These are phyloP conservation scores for Atherinomorus stipes DNA, from an alignment of 2,113 vertebrate genomes.

Conservation along the genomic window DNA sequence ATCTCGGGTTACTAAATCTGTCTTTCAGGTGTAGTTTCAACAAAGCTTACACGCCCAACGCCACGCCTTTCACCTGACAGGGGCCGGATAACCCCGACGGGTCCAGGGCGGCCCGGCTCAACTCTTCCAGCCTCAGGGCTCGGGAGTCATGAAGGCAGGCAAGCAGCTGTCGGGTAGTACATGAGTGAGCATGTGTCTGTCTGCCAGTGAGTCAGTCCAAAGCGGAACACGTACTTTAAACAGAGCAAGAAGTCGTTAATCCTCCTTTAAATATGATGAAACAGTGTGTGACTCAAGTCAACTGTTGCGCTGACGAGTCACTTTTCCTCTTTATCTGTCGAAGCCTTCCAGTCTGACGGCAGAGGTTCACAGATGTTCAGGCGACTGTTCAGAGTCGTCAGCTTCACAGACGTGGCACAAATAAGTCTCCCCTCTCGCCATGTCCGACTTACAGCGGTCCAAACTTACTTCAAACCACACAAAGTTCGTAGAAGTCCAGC, in stretches of 20 bases:
- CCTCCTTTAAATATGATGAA: slow-evolving; percentile 28
- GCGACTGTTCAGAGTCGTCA: slow-evolving; percentile 14
- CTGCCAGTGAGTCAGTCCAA: slow-evolving; percentile 46
- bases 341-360: neutral
- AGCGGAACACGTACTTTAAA: slow-evolving; percentile 25
- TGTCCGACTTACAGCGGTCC: neutral
- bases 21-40: slow-evolving; percentile 47
- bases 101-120: slow-evolving; percentile 8
- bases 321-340: slow-evolving; percentile 25
- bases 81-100: neutral
- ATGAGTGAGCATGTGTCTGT: slow-evolving; percentile 24
- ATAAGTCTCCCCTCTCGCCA: neutral
- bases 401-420: slow-evolving; percentile 12
- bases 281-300: slow-evolving; percentile 42
- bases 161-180: slow-evolving; percentile 15
- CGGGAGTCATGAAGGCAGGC: neutral
- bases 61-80: slow-evolving; percentile 74
- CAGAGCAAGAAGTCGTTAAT: slow-evolving; percentile 12
- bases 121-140: slow-evolving; percentile 34
- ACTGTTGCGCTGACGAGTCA: slow-evolving; percentile 54
- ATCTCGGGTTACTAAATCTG: slow-evolving; percentile 16
- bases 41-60: slow-evolving; percentile 40
- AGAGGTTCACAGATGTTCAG: slow-evolving; percentile 14
- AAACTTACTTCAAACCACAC: neutral
- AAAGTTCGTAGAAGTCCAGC: neutral